Conservation (phyloP, 2,797 vertebrate species). For the Nannoperca australis region DNA sequence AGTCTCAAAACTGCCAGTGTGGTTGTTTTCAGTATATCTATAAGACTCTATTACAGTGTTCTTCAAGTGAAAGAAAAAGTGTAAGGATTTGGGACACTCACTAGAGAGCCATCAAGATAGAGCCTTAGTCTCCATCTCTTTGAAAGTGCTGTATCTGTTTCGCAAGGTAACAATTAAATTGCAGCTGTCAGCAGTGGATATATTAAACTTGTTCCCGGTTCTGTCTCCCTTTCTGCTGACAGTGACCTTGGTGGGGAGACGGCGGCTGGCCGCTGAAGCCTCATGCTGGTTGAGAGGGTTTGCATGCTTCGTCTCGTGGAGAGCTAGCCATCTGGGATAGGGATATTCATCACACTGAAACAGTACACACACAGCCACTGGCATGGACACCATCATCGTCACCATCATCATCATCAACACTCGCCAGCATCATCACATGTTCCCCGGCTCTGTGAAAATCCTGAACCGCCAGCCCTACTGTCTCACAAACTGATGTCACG, state of each 20-base stretch:
- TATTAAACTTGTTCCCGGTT: conserved; percentile 68
- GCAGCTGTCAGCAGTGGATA: conserved; percentile 78
- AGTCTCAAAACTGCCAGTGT: conserved; percentile 11
- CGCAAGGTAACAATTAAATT: conserved; percentile 80
- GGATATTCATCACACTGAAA: conserved; percentile 72
- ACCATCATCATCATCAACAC: conserved; percentile 61
- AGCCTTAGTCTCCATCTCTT: conserved; percentile 35
- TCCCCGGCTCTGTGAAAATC: conserved; percentile 65
- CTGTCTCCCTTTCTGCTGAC: conserved; percentile 64
- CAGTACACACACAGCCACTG: conserved; percentile 61
- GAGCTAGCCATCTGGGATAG: conserved; percentile 81
- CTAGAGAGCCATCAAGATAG: conserved; percentile 66
- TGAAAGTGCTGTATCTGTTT: conserved; percentile 71
- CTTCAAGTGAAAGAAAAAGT: conserved; percentile 22
- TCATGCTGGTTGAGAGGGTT: conserved; percentile 69
- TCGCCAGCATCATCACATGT: conserved; percentile 62
- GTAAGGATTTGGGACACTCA: conserved; percentile 43
- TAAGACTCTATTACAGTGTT: conserved; percentile 25
- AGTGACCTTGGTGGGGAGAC: conserved; percentile 76
- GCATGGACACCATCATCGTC: conserved; percentile 61
- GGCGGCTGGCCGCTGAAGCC: conserved; percentile 56
- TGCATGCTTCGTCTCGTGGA: conserved; percentile 57
- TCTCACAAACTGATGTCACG: conserved; percentile 57
- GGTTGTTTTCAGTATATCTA: conserved; percentile 7
- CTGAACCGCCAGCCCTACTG: conserved; percentile 24